phyloP scores from a whole-genome alignment of 2,797 vertebrate genomes.

The Allobates femoralis region DNA sequence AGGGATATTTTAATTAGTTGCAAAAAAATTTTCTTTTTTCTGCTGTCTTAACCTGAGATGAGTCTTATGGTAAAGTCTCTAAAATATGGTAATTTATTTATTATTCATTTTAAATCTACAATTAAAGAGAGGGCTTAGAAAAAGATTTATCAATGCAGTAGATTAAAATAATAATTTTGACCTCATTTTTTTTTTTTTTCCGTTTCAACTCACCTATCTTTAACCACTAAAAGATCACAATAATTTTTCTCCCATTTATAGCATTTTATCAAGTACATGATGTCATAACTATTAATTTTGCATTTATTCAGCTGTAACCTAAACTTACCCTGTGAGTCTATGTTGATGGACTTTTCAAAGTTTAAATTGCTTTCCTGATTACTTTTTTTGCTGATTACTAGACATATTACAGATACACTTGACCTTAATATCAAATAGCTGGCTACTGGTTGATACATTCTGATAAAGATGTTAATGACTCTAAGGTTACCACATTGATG shows the following conservation, averaged over 20 bases:
- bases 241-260: conserved; percentile 18
- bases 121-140: neutral
- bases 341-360: conserved; percentile 47
- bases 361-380: conserved; percentile 53
- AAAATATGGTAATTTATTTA: too few species aligned
- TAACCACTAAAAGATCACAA: conserved; percentile 1
- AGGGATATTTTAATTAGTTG: too few species aligned
- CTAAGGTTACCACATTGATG: conserved; percentile 35
- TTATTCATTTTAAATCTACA: too few species aligned
- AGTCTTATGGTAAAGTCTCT: too few species aligned
- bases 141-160: neutral
- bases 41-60: too few species aligned
- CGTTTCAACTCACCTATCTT: neutral
- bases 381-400: conserved; percentile 53
- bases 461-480: conserved; percentile 43
- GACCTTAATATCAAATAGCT: conserved; percentile 51
- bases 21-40: too few species aligned
- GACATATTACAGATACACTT: conserved; percentile 42
- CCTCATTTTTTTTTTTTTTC: neutral
- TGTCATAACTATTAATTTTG: conserved; percentile 25
- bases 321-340: conserved; percentile 15
- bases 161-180: neutral
- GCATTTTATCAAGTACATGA: neutral
- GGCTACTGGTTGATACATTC: conserved; percentile 47
- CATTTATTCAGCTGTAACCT: conserved; percentile 37